Base-by-base conservation (phyloP, 2,797 vertebrate species). In the Euphonia xanthogaster region DNA sequence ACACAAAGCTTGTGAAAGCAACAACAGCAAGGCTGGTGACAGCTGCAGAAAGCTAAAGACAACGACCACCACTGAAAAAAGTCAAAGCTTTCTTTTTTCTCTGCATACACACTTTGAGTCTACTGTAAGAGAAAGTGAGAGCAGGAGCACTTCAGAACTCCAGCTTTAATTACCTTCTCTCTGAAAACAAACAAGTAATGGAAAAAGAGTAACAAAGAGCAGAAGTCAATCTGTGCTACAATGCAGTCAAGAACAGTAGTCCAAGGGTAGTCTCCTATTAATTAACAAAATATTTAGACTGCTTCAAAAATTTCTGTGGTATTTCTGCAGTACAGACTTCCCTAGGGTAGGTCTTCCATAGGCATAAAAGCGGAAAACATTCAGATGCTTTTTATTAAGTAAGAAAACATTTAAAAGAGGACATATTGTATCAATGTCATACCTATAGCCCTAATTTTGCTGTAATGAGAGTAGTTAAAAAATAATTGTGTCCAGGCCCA, bases 1-100 rank as follows among this genome's bases (percentile, higher is more conserved):
- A 27, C 23, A 63, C 1, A 0, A 47, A 27, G 6, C 19, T 28
- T 11, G 23, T 18, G 19, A 65, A 63, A 1, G 0, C 31, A 39
- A 5, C 35, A 23, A 7, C 55, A 39, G 14, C 13, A 61, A 53
- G 28, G 5, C 5, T 23, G 22, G 24, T 35, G 47, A 31, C 19
- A 54, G 18, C 12, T 3, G 3, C 10, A 42, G 27, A 73, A 80
- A 88, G 8, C 12, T 39, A 28, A 65, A 39, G 25, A 55, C 31
- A 60, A 35, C 2, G 4, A 47, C 20, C 12, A 44, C 5, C 12
- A 21, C n/a, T 72, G 31, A 23, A 60, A 76, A 68, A 33, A 15
- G 10, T 5, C 11, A 48, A 14, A 12, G 7, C 6, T 76, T 72
- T 22, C 6, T n/a, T n/a, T 19, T 85, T 76, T 81, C 68, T 63